Percentiles rank a stretch among this genome's conserved stretches.
phyloP scores from a whole-genome alignment of 2,888 invertebrate species.

The Zaprionus lineosus region DNA sequence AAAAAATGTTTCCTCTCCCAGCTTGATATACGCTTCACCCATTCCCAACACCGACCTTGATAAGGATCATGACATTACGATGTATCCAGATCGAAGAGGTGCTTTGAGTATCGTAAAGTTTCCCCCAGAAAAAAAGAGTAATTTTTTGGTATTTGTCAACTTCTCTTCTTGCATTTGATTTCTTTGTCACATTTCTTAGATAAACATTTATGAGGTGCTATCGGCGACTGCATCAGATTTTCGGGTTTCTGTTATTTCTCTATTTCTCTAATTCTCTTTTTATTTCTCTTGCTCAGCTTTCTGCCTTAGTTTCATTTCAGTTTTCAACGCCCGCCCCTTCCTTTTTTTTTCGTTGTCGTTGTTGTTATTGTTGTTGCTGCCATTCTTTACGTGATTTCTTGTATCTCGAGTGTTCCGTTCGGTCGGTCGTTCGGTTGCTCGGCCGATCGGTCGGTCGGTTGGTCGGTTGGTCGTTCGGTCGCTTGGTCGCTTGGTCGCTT shows the following conservation, averaged over 20 bases:
- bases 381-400: constrained; percentile 69
- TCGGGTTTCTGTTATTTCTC: constrained; percentile 25
- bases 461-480: constrained; percentile 24
- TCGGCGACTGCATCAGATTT: constrained; percentile 57
- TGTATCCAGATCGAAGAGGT: no score
- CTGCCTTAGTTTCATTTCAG: constrained; percentile 17
- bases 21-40: no score
- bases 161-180: no score
- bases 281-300: constrained; percentile 10
- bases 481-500: constrained; percentile 7
- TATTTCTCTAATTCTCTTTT: not conserved
- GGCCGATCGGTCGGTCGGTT: constrained; percentile 3
- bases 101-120: no score
- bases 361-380: constrained; percentile 15
- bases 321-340: constrained; percentile 18
- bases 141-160: not conserved
- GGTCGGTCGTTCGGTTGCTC: constrained; percentile 29
- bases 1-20: no score
- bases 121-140: no score
- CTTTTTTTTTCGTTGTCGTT: constrained; percentile 10
- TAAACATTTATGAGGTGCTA: constrained; percentile 57
- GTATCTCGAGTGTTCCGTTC: constrained; percentile 68
- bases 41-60: no score
- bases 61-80: no score
- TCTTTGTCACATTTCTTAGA: constrained; percentile 48